phyloP scores from a whole-genome alignment of 2,113 vertebrate genomes.

The Boleophthalmus pectinirostris region DNA sequence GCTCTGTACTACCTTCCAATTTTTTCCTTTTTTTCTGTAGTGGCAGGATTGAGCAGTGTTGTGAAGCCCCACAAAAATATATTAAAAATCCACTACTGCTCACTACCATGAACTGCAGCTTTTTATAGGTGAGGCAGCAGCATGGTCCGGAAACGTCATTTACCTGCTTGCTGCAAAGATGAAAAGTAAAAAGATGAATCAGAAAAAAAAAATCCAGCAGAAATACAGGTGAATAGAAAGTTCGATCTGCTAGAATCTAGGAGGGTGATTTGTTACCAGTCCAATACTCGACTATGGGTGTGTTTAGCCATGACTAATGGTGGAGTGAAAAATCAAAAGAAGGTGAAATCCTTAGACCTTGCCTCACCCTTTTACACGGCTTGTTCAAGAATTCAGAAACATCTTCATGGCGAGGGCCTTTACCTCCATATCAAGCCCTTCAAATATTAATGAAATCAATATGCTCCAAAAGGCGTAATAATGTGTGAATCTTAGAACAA shows the following conservation, averaged over 20 bases:
- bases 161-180: neutral
- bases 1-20: too few species aligned
- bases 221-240: neutral
- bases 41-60: too few species aligned
- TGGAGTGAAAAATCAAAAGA: constrained; percentile 9
- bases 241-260: too few species aligned
- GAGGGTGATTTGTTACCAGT: neutral
- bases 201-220: neutral
- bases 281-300: neutral
- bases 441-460: constrained; percentile 53
- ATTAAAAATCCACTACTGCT: too few species aligned
- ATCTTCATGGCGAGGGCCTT: constrained; percentile 4
- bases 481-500: constrained; percentile 27
- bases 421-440: constrained; percentile 5
- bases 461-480: constrained; percentile 39
- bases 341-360: constrained; percentile 6
- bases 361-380: neutral
- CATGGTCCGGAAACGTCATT: neutral
- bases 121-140: neutral
- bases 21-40: too few species aligned
- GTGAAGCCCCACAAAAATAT: too few species aligned
- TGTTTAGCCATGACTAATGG: constrained; percentile 43
- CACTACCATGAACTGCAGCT: too few species aligned
- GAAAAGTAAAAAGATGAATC: neutral
- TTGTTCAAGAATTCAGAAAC: constrained; percentile 9